Base-by-base conservation (phyloP, 2,113 vertebrate species). In the Cathartes aura region DNA sequence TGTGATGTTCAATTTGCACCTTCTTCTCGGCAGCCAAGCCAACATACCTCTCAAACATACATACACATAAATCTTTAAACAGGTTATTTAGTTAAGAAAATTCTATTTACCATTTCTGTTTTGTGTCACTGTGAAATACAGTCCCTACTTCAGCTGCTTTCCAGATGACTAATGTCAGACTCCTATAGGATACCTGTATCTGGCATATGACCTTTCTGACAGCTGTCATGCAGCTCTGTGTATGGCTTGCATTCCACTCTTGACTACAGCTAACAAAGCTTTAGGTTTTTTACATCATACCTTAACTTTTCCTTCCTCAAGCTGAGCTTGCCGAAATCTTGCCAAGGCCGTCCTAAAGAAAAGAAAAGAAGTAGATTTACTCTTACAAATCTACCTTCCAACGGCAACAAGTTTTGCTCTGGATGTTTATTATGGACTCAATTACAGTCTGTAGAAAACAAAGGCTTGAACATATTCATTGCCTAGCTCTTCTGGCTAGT, bases 261-360 rank as follows among this genome's bases (percentile, higher is more conserved):
- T n/a, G 18, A 55, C 13, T 6, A n/a, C 13, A 62, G 59, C 29
- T 47, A 79, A 52, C 27, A 48, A 59, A 53, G 12, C 67, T 82
- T 42, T 30, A 71, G 12, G 2, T 17, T 27, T 79, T 48, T 40
- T 12, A 29, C 27, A 29, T 21, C 97, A 76, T 88, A 99, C 99
- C 99, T 99, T 99, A 38, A 99, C 98, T 97, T 99, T 99, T 17
- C 99, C 99, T 55, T 99, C 99, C 95, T 99, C 99, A 19, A 99
- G 97, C 74, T 99, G 99, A 72, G 99, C 99, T 93, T 99, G 99
- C 47, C 99, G 99, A 98, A 99, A 99, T 40, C 99, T 98, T 26
- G 99, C 99, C 98, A 99, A 98, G 75, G 99, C 99, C 62, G 99
- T 99, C 99, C 99, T 99, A 76, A 71, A 83, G 94, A 53, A 34